Percentiles rank a stretch among this genome's conserved stretches.
These are phyloP conservation scores for Meiosimyza decipiens DNA, from an alignment of 2,888 invertebrate species.

Conservation along the genomic window DNA sequence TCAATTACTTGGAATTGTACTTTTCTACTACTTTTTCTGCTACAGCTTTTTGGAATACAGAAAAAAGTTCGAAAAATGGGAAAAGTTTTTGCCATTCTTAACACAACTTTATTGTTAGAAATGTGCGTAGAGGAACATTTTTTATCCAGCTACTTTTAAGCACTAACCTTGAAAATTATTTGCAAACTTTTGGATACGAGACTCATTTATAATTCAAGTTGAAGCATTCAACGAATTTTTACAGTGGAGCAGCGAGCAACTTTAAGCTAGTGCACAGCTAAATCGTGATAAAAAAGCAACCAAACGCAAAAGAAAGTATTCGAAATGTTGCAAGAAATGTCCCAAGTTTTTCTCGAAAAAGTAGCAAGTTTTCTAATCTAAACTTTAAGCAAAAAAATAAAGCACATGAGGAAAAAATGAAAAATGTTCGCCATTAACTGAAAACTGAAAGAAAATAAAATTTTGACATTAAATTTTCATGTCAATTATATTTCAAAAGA, in stretches of 20 bases:
- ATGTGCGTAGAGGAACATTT: background rate
- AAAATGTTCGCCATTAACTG: constrained; percentile 8
- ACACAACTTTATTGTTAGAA: constrained; percentile 27
- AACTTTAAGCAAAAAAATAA: constrained; percentile 24
- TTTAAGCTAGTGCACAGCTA: background rate
- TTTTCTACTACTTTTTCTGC: constrained; percentile 27
- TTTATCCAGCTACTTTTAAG: background rate
- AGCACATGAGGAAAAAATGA: background rate
- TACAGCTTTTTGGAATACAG: constrained; percentile 4
- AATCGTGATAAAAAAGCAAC: background rate
- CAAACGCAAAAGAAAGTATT: background rate
- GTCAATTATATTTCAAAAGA: constrained; percentile 12
- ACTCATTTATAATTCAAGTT: constrained; percentile 12
- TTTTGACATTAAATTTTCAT: constrained; percentile 31
- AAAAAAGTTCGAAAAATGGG: constrained; percentile 12
- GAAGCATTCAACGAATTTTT: background rate
- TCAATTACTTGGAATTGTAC: constrained; percentile 51
- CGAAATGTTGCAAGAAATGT: background rate
- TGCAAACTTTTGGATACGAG: constrained; percentile 1
- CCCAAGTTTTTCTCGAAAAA: background rate
- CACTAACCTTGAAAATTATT: constrained; percentile 18
- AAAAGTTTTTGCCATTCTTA: constrained; percentile 19
- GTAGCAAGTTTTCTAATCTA: constrained; percentile 31
- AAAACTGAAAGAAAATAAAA: constrained; percentile 16
- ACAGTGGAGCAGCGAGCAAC: background rate